A percentile compares a stretch with the other conserved stretches of the same genome.
These are phyloP conservation scores for Coracopsis vasa DNA, from an alignment of 2,113 vertebrate genomes.

Conservation along the genomic window DNA sequence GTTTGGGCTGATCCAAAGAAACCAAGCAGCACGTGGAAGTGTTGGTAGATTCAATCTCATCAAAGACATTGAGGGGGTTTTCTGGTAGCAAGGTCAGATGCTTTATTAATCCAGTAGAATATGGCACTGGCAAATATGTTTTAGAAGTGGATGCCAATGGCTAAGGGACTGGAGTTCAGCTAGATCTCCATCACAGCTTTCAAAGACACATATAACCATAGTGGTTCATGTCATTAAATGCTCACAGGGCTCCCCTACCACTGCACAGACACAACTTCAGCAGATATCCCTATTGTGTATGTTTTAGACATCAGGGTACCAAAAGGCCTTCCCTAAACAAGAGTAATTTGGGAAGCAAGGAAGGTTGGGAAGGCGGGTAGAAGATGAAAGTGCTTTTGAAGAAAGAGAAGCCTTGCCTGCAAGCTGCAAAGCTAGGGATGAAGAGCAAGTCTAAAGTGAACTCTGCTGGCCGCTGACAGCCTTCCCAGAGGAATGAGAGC, in stretches of 20 bases:
- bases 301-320: background rate
- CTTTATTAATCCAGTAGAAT: background rate
- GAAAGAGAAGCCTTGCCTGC: background rate
- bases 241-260: background rate
- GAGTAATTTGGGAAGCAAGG: background rate
- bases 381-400: background rate
- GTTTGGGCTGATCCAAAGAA: background rate
- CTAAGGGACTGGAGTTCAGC: background rate
- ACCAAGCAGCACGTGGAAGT: background rate
- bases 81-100: background rate
- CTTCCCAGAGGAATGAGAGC: background rate
- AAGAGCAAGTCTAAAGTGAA: constrained; percentile 16
- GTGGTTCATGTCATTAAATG: background rate
- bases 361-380: background rate
- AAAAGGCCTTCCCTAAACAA: background rate
- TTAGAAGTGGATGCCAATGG: background rate
- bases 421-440: background rate
- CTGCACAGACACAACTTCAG: background rate
- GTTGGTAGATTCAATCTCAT: background rate
- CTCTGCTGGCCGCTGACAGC: background rate
- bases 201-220: background rate
- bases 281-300: background rate
- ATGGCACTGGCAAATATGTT: background rate
- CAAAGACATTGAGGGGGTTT: background rate
- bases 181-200: background rate